phyloP scores from a whole-genome alignment of 2,888 invertebrate genomes.

The Diloba caeruleocephala region DNA sequence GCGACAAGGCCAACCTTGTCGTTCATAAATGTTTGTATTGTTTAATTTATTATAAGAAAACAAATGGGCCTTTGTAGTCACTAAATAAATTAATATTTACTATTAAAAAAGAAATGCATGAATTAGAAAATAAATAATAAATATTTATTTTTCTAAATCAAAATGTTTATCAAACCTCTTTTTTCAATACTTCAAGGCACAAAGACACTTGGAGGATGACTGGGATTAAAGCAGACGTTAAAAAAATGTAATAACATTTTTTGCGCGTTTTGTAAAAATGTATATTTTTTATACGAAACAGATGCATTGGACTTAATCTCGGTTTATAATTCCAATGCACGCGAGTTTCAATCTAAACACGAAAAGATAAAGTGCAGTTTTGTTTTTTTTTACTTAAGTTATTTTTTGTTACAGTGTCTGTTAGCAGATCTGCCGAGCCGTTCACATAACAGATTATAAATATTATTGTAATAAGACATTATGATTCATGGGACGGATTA shows the following conservation, averaged over 20 bases:
- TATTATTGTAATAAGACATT: slow-evolving; percentile 65
- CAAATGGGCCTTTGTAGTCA: too few relatives aligned
- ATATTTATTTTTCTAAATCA: not conserved
- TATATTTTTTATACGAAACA: slow-evolving; percentile 55
- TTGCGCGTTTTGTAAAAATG: slow-evolving; percentile 54
- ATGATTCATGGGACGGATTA: slow-evolving; percentile 65
- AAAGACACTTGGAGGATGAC: slow-evolving; percentile 18
- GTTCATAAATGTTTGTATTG: too few relatives aligned
- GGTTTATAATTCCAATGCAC: slow-evolving; percentile 4
- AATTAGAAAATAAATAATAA: too few relatives aligned
- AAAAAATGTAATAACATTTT: slow-evolving; percentile 45
- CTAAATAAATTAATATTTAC: too few relatives aligned
- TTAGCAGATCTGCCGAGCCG: slow-evolving; percentile 53
- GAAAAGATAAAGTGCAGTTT: slow-evolving; percentile 39
- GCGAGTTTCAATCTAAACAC: slow-evolving; percentile 26
- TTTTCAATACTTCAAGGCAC: not conserved
- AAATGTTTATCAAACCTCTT: too few relatives aligned
- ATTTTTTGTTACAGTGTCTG: slow-evolving; percentile 40
- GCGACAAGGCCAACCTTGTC: too few relatives aligned
- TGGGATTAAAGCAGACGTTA: slow-evolving; percentile 22
- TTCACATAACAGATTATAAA: slow-evolving; percentile 69
- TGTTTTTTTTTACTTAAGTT: slow-evolving; percentile 21
- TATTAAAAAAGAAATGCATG: too few relatives aligned
- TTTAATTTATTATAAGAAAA: too few relatives aligned
- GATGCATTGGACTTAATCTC: slow-evolving; percentile 53